A percentile compares a stretch with the other conserved stretches of the same genome.
These are phyloP conservation scores for Ennomos quercinarius DNA, from an alignment of 2,888 invertebrate genomes.

Conservation along the genomic window DNA sequence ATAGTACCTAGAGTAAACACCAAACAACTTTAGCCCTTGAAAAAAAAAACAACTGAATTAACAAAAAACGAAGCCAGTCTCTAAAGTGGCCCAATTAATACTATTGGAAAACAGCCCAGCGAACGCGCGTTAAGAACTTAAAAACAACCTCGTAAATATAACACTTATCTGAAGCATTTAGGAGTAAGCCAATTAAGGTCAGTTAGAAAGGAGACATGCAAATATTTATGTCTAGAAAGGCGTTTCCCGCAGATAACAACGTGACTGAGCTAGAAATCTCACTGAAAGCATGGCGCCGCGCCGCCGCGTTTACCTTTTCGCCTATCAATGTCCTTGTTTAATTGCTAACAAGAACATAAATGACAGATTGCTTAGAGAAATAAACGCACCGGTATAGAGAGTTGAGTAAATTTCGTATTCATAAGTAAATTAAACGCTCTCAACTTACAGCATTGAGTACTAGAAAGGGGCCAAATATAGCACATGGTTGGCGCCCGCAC, in stretches of 20 bases:
- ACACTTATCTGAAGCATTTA: slow-evolving; percentile 9
- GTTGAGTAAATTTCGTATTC: too few relatives aligned
- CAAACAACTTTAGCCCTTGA: too few relatives aligned
- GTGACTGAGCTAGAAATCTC: slow-evolving; percentile 25
- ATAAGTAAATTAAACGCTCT: too few relatives aligned
- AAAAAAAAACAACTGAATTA: too few relatives aligned
- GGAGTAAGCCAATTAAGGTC: slow-evolving; percentile 22
- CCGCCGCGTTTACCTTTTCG: slow-evolving; percentile 1
- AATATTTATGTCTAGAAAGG: slow-evolving; percentile 33
- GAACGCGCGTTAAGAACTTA: too few relatives aligned
- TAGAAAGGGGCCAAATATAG: too few relatives aligned
- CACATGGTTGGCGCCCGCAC: too few relatives aligned
- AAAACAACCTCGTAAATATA: slow-evolving; percentile 10
- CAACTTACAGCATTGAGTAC: too few relatives aligned
- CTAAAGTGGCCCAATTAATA: too few relatives aligned
- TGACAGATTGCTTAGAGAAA: not conserved
- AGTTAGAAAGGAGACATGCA: slow-evolving; percentile 37
- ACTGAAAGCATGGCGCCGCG: slow-evolving; percentile 4
- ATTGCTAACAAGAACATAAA: slow-evolving; percentile 4
- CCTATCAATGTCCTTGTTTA: slow-evolving; percentile 2
- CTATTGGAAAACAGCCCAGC: not conserved
- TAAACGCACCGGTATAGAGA: not conserved
- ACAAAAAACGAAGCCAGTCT: too few relatives aligned
- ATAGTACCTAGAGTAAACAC: too few relatives aligned
- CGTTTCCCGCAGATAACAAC: slow-evolving; percentile 27